phyloP scores from a whole-genome alignment of 2,888 invertebrate genomes.

The Cryptocephalus moraei region DNA sequence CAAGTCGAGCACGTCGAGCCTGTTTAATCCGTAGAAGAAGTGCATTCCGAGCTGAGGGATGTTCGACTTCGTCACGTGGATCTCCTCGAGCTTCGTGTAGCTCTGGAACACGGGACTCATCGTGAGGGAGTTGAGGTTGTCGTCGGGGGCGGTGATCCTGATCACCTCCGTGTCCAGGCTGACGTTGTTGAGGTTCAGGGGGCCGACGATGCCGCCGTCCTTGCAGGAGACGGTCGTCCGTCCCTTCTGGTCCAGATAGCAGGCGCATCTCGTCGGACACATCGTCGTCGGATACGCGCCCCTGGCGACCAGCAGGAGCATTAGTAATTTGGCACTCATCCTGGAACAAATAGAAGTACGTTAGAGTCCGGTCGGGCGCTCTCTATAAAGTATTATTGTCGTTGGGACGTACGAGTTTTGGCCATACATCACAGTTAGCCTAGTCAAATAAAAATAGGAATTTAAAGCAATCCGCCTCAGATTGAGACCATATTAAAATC shows the following conservation, averaged over 20 bases:
- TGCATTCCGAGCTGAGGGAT: constrained; percentile 69
- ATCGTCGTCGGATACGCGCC: constrained; percentile 13
- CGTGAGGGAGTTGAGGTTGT: constrained; percentile 51
- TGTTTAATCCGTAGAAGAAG: constrained; percentile 64
- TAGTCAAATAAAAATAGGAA: too few relatives aligned
- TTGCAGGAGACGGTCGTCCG: constrained; percentile 49
- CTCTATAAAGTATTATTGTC: too few relatives aligned
- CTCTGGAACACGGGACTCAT: constrained; percentile 59
- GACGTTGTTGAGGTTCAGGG: constrained; percentile 52
- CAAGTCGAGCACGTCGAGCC: constrained; percentile 51
- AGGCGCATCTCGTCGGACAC: constrained; percentile 57
- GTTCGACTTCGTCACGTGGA: constrained; percentile 68
- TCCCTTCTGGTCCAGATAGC: constrained; percentile 46
- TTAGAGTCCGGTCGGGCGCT: background rate
- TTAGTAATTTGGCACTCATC: constrained; percentile 15
- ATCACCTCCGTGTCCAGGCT: constrained; percentile 49
- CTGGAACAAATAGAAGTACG: constrained; percentile 20
- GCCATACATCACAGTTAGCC: too few relatives aligned
- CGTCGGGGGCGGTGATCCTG: constrained; percentile 54
- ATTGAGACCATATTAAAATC: too few relatives aligned
- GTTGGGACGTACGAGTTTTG: too few relatives aligned
- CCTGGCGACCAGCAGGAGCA: constrained; percentile 13
- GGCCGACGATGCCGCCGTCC: constrained; percentile 50
- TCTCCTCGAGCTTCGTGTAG: constrained; percentile 50
- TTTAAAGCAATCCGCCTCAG: too few relatives aligned